Base-by-base conservation (phyloP, 2,888 invertebrate genomes). In the Eupithecia dodoneata region DNA sequence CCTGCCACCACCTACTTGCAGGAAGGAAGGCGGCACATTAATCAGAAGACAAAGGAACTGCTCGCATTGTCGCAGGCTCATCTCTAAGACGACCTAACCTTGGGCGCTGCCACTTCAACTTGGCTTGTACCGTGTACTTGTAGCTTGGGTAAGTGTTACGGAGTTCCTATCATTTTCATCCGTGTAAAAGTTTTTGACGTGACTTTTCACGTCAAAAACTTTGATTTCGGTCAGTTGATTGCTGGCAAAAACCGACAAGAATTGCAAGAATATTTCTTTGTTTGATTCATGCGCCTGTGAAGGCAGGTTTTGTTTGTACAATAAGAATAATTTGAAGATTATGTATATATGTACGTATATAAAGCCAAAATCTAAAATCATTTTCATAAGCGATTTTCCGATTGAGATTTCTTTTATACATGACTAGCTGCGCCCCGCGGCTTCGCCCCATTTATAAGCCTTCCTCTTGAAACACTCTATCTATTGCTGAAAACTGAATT, bases 11-110 rank as follows among this genome's bases (percentile, higher is more conserved):
- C 63, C 63, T 30, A 59, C 78, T 75, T 76, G 75, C 81, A 82
- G 81, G 83, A 83, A 82, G 82, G 81, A 78, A 79, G 76, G 74
- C 69, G 76, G 78, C 79, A 80, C 83, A 84, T 84, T 84, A 84
- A 84, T 84, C 82, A 84, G 75, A 73, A 82, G 82, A 84, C 84
- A 84, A 84, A 82, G 82, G 81, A 76, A 72, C 65, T 65, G 65
- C 74, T 79, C 75, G 82, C 79, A 84, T 84, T 84, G 83, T 83
- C 80, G 79, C 73, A 78, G 78, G 78, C 76, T 81, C 81, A 79
- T 80, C 79, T 76, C 76, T 42, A 63, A 69, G 73, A 74, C 79
- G 73, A 79, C 80, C 80, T 80, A 77, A 80, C 82, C 78, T 79
- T 81, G 79, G 77, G 71, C 7, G 7, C 65, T 47, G 47, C 45